phyloP scores from a whole-genome alignment of 2,888 invertebrate genomes.

The Drosophila infuscata region DNA sequence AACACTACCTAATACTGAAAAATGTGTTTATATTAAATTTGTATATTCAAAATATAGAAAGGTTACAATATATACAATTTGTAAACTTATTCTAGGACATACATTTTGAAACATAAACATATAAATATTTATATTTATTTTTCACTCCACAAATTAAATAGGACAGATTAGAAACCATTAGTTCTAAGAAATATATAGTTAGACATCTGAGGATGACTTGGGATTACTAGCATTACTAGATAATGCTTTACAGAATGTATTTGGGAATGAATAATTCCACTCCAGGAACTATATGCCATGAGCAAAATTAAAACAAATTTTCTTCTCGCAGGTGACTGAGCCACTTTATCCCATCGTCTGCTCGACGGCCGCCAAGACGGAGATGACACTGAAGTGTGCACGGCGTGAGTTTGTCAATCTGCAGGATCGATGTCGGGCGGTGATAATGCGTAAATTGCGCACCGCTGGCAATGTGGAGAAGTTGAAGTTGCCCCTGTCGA shows the following conservation, averaged over 20 bases:
- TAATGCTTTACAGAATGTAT: background rate
- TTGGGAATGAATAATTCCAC: background rate
- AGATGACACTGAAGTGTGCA: conserved; percentile 88
- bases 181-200: no score
- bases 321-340: conserved; percentile 85
- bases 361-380: conserved; percentile 91
- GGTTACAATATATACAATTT: background rate
- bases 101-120: background rate
- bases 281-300: no score
- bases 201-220: no score
- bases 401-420: conserved; percentile 88
- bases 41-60: background rate
- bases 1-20: background rate
- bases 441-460: conserved; percentile 87
- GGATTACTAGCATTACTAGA: no score
- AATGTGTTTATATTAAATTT: background rate
- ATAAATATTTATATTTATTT: background rate
- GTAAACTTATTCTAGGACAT: background rate
- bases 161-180: no score
- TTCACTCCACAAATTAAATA: no score
- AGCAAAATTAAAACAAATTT: background rate
- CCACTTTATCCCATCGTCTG: conserved; percentile 89
- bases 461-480: conserved; percentile 86
- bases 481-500: conserved; percentile 87
- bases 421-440: conserved; percentile 89